Evolutionary conservation across 2,888 invertebrate species (phyloP).

Genomic region (Papilio elwesi): DNA sequence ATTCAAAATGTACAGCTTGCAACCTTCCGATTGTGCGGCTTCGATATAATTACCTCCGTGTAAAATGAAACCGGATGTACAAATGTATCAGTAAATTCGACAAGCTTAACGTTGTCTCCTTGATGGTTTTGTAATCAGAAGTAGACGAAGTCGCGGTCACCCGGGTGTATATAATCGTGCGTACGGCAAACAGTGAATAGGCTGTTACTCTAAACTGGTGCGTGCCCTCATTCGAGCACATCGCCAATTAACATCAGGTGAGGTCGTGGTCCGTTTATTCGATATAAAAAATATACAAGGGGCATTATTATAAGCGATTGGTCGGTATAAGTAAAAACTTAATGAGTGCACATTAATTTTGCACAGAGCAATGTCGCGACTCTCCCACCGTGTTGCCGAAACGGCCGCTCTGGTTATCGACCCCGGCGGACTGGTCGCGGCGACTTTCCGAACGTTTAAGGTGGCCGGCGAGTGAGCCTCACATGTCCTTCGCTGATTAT

Average conservation of each 20-base stretch:
- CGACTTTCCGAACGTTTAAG: constrained; percentile 19
- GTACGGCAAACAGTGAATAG: too few species aligned
- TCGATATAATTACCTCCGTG: constrained; percentile 58
- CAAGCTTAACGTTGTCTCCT: too few species aligned
- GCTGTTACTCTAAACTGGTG: too few species aligned
- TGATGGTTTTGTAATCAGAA: too few species aligned
- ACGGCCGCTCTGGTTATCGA: constrained; percentile 77
- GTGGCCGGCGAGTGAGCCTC: constrained; percentile 10
- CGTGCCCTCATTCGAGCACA: too few species aligned
- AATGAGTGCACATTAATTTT: constrained; percentile 31
- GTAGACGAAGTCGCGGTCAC: too few species aligned
- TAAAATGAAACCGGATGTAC: constrained; percentile 48
- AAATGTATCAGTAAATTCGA: background rate
- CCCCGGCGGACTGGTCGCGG: constrained; percentile 60
- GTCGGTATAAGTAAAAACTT: background rate
- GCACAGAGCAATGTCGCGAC: constrained; percentile 34
- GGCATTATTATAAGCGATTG: constrained; percentile 8
- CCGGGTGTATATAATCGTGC: too few species aligned
- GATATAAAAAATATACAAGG: background rate
- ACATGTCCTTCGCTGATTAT: constrained; percentile 33
- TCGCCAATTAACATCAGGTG: too few species aligned
- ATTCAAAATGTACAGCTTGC: constrained; percentile 8
- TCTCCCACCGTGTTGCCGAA: constrained; percentile 60
- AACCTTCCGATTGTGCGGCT: too few species aligned
- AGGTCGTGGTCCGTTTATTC: too few species aligned